Evolutionary conservation across 2,797 vertebrate genomes (phyloP).

Genomic region (Syngnathus rostellatus): DNA sequence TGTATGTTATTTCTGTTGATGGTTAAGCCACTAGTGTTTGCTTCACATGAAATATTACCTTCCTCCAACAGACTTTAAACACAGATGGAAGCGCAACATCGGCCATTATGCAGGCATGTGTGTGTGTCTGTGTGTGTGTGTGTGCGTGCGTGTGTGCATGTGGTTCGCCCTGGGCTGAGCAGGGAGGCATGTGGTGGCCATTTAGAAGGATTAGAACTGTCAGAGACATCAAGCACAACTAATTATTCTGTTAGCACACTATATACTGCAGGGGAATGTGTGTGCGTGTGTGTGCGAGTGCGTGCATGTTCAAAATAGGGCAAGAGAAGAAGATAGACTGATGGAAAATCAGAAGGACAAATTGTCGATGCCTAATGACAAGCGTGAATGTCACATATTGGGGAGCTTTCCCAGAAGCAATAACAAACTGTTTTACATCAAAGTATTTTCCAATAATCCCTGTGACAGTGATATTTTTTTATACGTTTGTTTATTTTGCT

Average conservation of each 20-base stretch:
- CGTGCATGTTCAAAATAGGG: not conserved
- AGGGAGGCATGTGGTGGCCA: conserved; percentile 70
- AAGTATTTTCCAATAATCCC: not conserved
- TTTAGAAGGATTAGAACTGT: conserved; percentile 77
- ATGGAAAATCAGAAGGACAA: conserved; percentile 20
- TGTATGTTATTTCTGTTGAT: not conserved
- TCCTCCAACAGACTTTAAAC: not conserved
- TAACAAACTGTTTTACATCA: too few species aligned
- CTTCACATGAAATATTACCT: not conserved
- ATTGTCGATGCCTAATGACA: conserved; percentile 43
- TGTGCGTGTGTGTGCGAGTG: conserved; percentile 16
- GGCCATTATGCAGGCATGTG: conserved; percentile 1
- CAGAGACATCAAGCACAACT: conserved; percentile 72
- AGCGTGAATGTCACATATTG: not conserved
- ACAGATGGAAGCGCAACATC: not conserved
- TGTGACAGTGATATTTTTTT: not conserved
- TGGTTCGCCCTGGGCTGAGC: conserved; percentile 56
- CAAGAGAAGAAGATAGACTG: conserved; percentile 23
- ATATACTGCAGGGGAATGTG: conserved; percentile 37
- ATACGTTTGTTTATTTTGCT: too few species aligned
- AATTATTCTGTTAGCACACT: conserved; percentile 68
- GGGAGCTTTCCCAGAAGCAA: not conserved
- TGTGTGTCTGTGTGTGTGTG: not conserved
- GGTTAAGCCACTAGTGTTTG: not conserved
- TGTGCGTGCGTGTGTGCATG: conserved; percentile 1